Conservation (phyloP, 1,140 invertebrate genomes). For the Branchinecta lindahli region DNA sequence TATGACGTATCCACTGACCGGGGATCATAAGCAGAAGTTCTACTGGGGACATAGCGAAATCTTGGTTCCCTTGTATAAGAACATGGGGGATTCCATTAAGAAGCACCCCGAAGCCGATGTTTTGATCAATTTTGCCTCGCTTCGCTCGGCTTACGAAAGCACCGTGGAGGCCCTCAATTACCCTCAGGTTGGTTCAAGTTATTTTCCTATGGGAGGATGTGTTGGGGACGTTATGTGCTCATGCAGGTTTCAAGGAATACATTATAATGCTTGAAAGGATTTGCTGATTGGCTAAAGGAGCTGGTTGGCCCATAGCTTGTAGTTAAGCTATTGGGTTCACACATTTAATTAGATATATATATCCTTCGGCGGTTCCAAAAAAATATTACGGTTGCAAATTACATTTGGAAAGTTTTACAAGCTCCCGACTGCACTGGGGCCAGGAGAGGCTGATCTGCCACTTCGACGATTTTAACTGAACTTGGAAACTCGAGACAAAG, state of each 20-base stretch:
- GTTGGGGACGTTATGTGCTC: too few relatives aligned
- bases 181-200: conserved; percentile 46
- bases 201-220: too few relatives aligned
- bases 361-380: too few relatives aligned
- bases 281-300: not conserved
- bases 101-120: conserved; percentile 92
- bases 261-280: not conserved
- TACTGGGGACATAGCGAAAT: conserved; percentile 99
- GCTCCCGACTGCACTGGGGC: too few relatives aligned
- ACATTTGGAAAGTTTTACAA: too few relatives aligned
- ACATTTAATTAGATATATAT: too few relatives aligned
- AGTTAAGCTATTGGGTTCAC: too few relatives aligned
- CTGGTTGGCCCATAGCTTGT: too few relatives aligned
- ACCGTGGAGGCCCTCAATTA: conserved; percentile 84
- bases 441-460: too few relatives aligned
- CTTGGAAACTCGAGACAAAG: too few relatives aligned
- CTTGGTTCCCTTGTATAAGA: conserved; percentile 88
- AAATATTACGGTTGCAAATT: too few relatives aligned
- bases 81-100: conserved; percentile 88
- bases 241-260: not conserved
- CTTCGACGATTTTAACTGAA: too few relatives aligned
- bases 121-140: conserved; percentile 94
- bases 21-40: conserved; percentile 98
- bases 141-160: conserved; percentile 93
- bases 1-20: conserved; percentile 95